These are phyloP conservation scores for Megalurothrips usitatus DNA, from an alignment of 2,888 invertebrate species.

Conservation along the genomic window DNA sequence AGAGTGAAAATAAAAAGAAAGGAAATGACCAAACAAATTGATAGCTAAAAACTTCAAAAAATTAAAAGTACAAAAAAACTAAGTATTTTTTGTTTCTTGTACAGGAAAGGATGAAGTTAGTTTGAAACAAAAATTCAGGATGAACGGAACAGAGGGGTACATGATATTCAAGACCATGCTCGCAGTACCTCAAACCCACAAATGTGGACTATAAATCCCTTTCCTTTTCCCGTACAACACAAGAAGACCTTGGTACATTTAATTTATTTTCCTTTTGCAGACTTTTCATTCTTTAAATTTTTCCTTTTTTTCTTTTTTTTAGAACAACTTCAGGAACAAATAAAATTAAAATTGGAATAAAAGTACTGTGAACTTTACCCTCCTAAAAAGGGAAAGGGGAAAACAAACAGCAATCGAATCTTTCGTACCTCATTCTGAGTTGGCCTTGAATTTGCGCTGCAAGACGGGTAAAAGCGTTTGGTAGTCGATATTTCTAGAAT, in stretches of 20 bases:
- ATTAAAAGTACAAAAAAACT: not conserved
- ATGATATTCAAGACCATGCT: slow-evolving; percentile 82
- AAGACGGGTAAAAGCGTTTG: slow-evolving; percentile 60
- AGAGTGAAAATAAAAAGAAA: slow-evolving; percentile 36
- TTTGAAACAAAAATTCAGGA: slow-evolving; percentile 38
- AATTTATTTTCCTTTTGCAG: not conserved
- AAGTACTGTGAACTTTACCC: slow-evolving; percentile 78
- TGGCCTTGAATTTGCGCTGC: slow-evolving; percentile 84
- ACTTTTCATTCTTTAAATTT: slow-evolving; percentile 13
- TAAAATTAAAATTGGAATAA: slow-evolving; percentile 43
- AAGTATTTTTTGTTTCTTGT: slow-evolving; percentile 35
- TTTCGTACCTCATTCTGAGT: slow-evolving; percentile 84
- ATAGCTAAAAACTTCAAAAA: not conserved
- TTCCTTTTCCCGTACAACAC: slow-evolving; percentile 46
- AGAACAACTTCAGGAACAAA: slow-evolving; percentile 39
- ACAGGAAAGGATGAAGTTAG: slow-evolving; percentile 41
- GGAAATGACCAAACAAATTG: not conserved
- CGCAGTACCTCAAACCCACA: slow-evolving; percentile 77
- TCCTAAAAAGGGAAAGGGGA: slow-evolving; percentile 93
- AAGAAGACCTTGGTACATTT: slow-evolving; percentile 33
- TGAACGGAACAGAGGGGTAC: slow-evolving; percentile 62
- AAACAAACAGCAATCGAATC: slow-evolving; percentile 85
- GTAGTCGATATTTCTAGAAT: slow-evolving; percentile 21
- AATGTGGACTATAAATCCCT: slow-evolving; percentile 84
- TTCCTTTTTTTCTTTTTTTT: slow-evolving; percentile 33